Evolutionary conservation across 2,888 invertebrate genomes (phyloP), one percentile per base, ranked within the genome.

Genomic region (Tipula confusa): DNA sequence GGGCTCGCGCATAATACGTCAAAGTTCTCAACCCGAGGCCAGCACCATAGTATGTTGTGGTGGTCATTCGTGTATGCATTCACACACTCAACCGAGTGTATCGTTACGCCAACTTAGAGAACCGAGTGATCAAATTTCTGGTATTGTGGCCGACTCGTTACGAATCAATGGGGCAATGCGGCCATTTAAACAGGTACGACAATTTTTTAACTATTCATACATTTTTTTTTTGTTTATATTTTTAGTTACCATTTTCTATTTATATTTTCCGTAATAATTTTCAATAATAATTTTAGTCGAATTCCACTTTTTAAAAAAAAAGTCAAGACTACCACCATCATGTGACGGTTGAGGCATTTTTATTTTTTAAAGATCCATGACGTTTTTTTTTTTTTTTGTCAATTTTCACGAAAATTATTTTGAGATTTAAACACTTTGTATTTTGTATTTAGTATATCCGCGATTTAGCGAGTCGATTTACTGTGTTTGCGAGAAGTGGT

Each of bases 101-200:
- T 97, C 97, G 64, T 90, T 97, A 88, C 94, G 96, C 87, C 96
- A 97, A 89, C 91, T 97, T 84, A 92, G 95, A 86, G 91, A 91
- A 83, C 94, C 94, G 81, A 93, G 93, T 85, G 96, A 96, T 88
- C 96, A 96, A 86, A 96, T 98, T 85, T 97, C 97, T 82, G 97
- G 97, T 88, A 98, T 98, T 87, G 98, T 98, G 28, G 97, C 97
- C 83, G 98, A 98, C 91, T 97, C 97, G 84, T 93, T 98, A 87
- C 93, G 98, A 87, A 97, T 98, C 91, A 98, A 98, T 91, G 98
- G 98, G 85, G 98, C 97, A 87, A 96, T 98, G 93, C 93, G 97
- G 87, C 97, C 97, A 89, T 98, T 98, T 91, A 97, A 96, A 91
- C 97, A 98, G 95, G 97, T 97, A 93, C 90, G 91, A 4, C 3